Conservation (phyloP, 30 jellyfish, hydroid and myxozoan species). For the Hydractinia symbiolongicarpus region DNA sequence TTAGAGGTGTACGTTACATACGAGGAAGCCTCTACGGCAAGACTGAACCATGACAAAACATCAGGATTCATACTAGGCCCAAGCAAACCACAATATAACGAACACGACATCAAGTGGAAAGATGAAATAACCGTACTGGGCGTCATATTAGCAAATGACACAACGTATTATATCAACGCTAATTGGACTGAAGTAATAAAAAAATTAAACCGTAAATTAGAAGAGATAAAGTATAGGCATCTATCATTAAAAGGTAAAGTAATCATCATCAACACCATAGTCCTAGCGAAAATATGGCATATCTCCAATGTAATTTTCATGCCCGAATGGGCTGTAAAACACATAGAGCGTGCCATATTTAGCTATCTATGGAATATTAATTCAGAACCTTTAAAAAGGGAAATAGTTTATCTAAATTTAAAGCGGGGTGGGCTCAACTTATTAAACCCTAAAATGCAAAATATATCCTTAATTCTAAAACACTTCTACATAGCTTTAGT, state of each 20-base stretch:
- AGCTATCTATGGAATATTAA: too few relatives aligned
- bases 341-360: too few relatives aligned
- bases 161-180: not conserved
- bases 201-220: not conserved
- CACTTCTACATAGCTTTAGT: too few relatives aligned
- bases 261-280: constrained; percentile 11
- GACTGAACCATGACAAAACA: constrained; percentile 10
- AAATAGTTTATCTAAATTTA: too few relatives aligned
- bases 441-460: too few relatives aligned
- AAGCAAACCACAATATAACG: not conserved
- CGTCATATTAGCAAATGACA: constrained; percentile 6
- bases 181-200: not conserved
- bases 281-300: not conserved
- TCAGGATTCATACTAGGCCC: not conserved
- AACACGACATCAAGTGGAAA: not conserved
- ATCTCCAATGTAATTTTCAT: not conserved
- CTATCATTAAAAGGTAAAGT: constrained; percentile 26
- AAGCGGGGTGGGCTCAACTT: too few relatives aligned
- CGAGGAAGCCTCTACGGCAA: constrained; percentile 11
- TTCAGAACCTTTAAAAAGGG: too few relatives aligned
- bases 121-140: constrained; percentile 10
- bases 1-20: not conserved
- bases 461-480: too few relatives aligned
- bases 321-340: not conserved
- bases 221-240: not conserved